Base-by-base conservation (phyloP, 1,140 invertebrate species). In the Rhopalosiphum maidis region DNA sequence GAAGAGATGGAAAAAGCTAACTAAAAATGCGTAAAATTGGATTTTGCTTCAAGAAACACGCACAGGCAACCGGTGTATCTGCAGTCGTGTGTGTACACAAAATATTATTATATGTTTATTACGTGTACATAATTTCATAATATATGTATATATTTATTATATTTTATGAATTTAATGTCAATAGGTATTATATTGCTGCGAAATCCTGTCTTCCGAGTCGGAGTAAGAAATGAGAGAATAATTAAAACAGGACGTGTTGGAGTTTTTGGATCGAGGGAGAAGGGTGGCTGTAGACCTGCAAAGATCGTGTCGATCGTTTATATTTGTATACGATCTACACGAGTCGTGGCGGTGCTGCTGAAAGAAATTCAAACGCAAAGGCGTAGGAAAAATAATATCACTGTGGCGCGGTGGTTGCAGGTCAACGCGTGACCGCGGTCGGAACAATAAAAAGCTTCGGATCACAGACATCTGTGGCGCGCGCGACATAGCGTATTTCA, bases 11-110 rank as follows among this genome's bases (percentile, higher is more conserved):
- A 90, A 55, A 90, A 60, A 90, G 22, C 51, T 25, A 35, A 60
- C 54, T 35, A 90, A 23, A 60, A 60, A 90, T 25, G 35, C 37
- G 51, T 90, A 55, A 90, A 90, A 90, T 90, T 90, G 37, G 30
- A 90, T 90, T 90, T 90, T 21, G 15, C 1, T 23, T 43, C 54
- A 8, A 43, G 22, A 7, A 77, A 77, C 23, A 51, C 48, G 87
- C 48, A 35, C n/a, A 35, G 37, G 15, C n/a, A 21, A 51, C 25
- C 30, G 46, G 43, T 35, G 43, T 41, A 41, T 41, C 21, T 18
- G 18, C 43, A 51, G 37, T 21, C 4, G 37, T 86, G 15, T 43
- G 25, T 43, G 41, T 48, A n/a, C 37, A 86, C 23, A 25, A 41
- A 43, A 43, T 43, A 30, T 43, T 46, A 86, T 86, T 41, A 41